These are phyloP conservation scores for Pristionchus fissidentatus DNA, from an alignment of 2,888 invertebrate species.

Conservation along the genomic window DNA sequence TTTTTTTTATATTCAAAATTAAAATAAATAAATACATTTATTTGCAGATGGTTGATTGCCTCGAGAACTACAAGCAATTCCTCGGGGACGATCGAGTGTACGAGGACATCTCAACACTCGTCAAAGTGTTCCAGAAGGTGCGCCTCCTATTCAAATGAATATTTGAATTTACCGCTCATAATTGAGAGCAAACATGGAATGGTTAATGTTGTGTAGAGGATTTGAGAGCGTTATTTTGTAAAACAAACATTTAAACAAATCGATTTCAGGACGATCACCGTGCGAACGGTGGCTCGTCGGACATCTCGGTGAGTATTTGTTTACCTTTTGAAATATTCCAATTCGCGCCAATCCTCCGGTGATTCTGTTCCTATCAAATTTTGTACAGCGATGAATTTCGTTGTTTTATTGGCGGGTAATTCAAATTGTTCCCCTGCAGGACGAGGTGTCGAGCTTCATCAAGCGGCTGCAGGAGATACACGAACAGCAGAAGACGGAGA, in stretches of 20 bases:
- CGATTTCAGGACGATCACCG: not conserved
- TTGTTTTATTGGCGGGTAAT: not conserved
- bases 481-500: not conserved
- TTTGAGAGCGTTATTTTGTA: too few relatives aligned
- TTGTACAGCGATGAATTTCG: too few relatives aligned
- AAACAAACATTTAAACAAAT: too few relatives aligned
- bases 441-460: not conserved
- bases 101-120: conserved; percentile 26
- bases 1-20: not conserved
- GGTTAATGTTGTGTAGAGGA: too few relatives aligned
- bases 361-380: too few relatives aligned
- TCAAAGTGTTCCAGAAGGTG: not conserved
- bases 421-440: not conserved
- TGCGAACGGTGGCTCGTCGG: not conserved
- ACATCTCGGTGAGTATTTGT: not conserved
- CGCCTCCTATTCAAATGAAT: too few relatives aligned
- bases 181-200: too few relatives aligned
- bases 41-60: conserved; percentile 40
- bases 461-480: not conserved
- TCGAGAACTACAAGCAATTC: conserved; percentile 22
- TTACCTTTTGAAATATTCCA: not conserved
- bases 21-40: not conserved
- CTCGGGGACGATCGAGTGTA: conserved; percentile 43
- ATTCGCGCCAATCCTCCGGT: not conserved
- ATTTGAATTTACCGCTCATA: too few relatives aligned